These are phyloP conservation scores for Sminthopsis crassicaudata DNA, from an alignment of 2,113 vertebrate species.

Conservation along the genomic window DNA sequence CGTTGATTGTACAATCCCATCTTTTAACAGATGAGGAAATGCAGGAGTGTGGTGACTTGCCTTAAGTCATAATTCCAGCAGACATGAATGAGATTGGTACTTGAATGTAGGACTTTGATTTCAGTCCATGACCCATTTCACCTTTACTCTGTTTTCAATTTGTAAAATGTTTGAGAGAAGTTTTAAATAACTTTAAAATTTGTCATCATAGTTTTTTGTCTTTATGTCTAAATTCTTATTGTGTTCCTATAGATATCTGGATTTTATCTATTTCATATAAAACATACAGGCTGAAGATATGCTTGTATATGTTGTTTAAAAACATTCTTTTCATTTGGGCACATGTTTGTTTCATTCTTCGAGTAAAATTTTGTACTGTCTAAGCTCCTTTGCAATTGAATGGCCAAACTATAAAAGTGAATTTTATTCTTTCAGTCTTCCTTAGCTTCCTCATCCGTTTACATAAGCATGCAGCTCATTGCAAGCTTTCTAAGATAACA, in stretches of 20 bases:
- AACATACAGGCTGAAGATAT: neutral
- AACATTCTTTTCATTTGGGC: neutral
- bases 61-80: constrained; percentile 12
- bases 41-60: neutral
- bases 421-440: neutral
- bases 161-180: constrained; percentile 15
- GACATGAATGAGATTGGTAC: neutral
- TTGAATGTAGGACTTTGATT: constrained; percentile 34
- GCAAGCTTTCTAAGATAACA: neutral
- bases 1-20: neutral
- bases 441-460: constrained; percentile 26
- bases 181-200: constrained; percentile 37
- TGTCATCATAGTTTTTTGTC: neutral
- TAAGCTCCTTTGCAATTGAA: neutral
- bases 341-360: neutral
- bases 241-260: neutral
- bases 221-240: neutral
- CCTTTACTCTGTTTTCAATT: neutral
- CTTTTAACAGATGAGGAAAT: constrained; percentile 6
- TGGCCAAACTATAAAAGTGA: neutral
- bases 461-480: neutral
- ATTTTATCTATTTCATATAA: neutral
- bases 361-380: neutral
- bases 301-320: neutral
- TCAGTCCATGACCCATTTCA: neutral